These are phyloP conservation scores for Syngnathus typhle DNA, from an alignment of 2,113 vertebrate species.

Conservation along the genomic window DNA sequence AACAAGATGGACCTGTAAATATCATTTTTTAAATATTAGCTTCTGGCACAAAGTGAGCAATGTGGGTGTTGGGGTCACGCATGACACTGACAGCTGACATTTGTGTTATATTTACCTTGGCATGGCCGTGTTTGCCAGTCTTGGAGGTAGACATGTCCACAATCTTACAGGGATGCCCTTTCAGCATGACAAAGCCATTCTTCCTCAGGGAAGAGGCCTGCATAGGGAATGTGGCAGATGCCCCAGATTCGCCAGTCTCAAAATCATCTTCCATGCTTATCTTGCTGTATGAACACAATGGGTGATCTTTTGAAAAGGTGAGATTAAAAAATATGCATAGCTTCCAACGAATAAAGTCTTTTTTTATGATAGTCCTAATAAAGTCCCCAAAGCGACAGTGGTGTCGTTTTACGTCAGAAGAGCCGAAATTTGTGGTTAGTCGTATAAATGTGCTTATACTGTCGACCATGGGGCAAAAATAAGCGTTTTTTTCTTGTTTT, in stretches of 20 bases:
- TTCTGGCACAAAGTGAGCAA: neutral
- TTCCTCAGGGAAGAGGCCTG: conserved; percentile 91
- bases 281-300: neutral
- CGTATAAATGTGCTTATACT: no score
- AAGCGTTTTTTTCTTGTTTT: neutral
- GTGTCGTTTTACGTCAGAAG: no score
- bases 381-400: no score
- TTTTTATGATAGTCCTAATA: neutral
- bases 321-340: neutral
- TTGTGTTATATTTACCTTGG: conserved; percentile 75
- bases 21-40: neutral
- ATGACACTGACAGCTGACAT: neutral
- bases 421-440: no score
- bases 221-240: conserved; percentile 80
- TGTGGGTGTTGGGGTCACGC: neutral
- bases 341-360: neutral
- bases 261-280: conserved; percentile 79
- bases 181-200: conserved; percentile 85
- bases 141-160: conserved; percentile 92
- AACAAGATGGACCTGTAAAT: conserved; percentile 81
- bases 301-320: neutral
- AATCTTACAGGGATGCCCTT: conserved; percentile 86
- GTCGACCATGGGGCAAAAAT: no score
- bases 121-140: conserved; percentile 92
- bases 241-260: conserved; percentile 75